Base-by-base conservation (phyloP, 2,113 vertebrate species). In the Carassius auratus region DNA sequence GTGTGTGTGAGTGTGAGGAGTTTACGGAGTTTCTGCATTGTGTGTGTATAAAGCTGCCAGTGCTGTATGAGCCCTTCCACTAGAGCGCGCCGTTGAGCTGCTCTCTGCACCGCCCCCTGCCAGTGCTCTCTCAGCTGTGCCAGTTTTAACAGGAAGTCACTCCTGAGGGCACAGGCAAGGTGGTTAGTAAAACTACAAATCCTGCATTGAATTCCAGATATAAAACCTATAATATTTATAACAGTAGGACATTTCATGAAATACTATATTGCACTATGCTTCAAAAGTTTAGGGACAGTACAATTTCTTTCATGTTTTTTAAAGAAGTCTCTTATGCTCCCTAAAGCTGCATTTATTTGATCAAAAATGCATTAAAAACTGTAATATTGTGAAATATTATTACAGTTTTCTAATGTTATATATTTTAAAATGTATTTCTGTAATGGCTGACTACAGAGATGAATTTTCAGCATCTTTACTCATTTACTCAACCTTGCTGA, bases 111-210 rank as follows among this genome's bases (percentile, higher is more conserved):
- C 0, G 95, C 94, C 0, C 92, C 94, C 88, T 95, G 96, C 98
- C 98, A 99, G 86, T 93, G 95, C 85, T 96, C 95, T 14, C 94
- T 92, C 88, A 99, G 92, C 90, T 93, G 84, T 0, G 94, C 92
- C 85, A 99, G 93, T 90, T 96, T 97, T 55, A 95, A 93, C 90
- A 97, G 89, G 85, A 98, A 96, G 87, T 96, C 95, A 0, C 93
- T 95, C 89, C 97, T 99, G 89, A 59, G 26, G 9, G 55, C 5
- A 80, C 8, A 85, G 57, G 57, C 64, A 75, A 33, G 52, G 30
- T 14, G 9, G 17, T 68, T 64, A 42, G 14, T 48, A 45, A 45
- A 52, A 36, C 15, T 69, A 68, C 23, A 76, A 52, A 52, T 76
- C n/a, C 12, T 1, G 4, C 26, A n/a, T 17, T 45, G 19, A 74